Conservation (phyloP, 2,797 vertebrate genomes). For the Pogonophryne albipinna region DNA sequence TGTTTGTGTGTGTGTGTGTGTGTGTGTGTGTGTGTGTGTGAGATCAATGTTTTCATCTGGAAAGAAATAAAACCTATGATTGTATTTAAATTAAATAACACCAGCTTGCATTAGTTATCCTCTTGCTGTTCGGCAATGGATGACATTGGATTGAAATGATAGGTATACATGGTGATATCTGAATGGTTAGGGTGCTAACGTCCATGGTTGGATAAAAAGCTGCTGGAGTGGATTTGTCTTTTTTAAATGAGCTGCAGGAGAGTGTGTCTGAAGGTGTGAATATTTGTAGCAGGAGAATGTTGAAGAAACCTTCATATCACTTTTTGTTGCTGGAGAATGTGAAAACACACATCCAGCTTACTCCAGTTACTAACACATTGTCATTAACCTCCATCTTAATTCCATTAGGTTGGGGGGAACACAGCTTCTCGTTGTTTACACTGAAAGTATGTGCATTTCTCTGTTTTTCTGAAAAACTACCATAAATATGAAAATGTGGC, state of each 20-base stretch:
- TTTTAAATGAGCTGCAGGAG: not conserved
- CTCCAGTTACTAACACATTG: not conserved
- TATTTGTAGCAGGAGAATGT: too few relatives aligned
- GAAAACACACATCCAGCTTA: not conserved
- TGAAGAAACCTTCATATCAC: not conserved
- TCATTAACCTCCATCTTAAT: not conserved
- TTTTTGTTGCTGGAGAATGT: not conserved
- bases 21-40: conserved; percentile 14
- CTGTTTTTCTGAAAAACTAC: not conserved
- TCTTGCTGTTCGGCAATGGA: not conserved
- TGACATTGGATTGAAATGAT: not conserved
- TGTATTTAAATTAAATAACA: conserved; percentile 12
- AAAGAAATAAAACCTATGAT: conserved; percentile 16
- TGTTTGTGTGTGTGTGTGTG: conserved; percentile 6
- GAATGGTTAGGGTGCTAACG: not conserved
- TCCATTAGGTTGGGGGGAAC: not conserved
- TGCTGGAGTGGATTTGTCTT: not conserved
- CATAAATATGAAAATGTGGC: conserved; percentile 2
- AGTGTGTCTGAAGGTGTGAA: not conserved
- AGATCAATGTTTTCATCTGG: not conserved
- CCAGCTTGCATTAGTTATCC: not conserved
- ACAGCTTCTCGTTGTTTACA: not conserved
- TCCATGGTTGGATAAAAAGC: not conserved
- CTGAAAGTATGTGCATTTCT: not conserved
- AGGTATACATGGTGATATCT: not conserved